These are phyloP conservation scores for Drosophila incognita DNA, from an alignment of 2,888 invertebrate genomes.

Conservation along the genomic window DNA sequence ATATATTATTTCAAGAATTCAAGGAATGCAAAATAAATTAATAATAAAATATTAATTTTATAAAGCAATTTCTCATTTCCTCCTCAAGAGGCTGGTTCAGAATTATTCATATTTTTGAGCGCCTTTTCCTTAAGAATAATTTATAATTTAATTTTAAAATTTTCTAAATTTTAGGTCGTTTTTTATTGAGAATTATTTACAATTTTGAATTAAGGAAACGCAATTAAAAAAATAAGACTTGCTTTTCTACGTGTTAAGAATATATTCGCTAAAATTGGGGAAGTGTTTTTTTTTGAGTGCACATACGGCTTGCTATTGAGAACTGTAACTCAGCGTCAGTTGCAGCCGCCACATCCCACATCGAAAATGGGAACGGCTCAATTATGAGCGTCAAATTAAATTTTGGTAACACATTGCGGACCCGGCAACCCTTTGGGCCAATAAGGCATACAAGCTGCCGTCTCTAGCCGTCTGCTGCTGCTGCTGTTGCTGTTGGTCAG, in stretches of 20 bases:
- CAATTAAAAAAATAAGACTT: background rate
- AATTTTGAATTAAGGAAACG: no score
- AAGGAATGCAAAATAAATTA: background rate
- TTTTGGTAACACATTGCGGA: slow-evolving; percentile 55
- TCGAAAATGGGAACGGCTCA: slow-evolving; percentile 57
- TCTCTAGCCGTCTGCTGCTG: slow-evolving; percentile 57
- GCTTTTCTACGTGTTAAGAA: background rate
- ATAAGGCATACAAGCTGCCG: slow-evolving; percentile 31
- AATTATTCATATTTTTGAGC: no score
- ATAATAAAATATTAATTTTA: background rate
- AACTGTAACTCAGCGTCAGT: slow-evolving; percentile 20
- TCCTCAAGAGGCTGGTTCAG: no score
- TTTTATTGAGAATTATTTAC: background rate
- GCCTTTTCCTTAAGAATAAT: background rate
- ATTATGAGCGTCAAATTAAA: slow-evolving; percentile 66
- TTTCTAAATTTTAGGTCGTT: background rate
- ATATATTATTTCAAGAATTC: background rate
- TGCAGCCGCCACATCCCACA: slow-evolving; percentile 52
- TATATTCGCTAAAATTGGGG: background rate
- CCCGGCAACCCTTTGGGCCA: slow-evolving; percentile 53
- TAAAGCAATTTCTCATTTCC: background rate
- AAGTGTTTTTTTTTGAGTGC: background rate
- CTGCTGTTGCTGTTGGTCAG: slow-evolving; percentile 59
- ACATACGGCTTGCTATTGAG: background rate
- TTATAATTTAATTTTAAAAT: background rate